These are phyloP conservation scores for Scaptomyza polygonia DNA, from an alignment of 2,888 invertebrate species.

Conservation along the genomic window DNA sequence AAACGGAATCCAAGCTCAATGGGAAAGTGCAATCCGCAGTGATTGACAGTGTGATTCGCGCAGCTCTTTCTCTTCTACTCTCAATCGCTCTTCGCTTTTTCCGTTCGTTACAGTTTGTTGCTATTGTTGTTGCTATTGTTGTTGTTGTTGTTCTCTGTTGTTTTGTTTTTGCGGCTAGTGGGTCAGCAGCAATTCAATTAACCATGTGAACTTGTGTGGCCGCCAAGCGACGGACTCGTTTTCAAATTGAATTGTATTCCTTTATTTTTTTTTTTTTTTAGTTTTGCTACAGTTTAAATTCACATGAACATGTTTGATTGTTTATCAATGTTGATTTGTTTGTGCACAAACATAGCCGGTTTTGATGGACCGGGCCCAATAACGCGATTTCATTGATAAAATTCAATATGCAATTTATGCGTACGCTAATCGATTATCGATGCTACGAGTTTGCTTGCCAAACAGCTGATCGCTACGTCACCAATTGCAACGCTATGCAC, in stretches of 20 bases:
- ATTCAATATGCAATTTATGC: slow-evolving; percentile 31
- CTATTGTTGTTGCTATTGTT: slow-evolving; percentile 14
- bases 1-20: slow-evolving; percentile 57
- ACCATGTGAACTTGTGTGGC: slow-evolving; percentile 78
- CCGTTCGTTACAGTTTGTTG: not conserved
- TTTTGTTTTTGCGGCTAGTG: slow-evolving; percentile 54
- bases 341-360: slow-evolving; percentile 36
- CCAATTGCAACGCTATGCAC: slow-evolving; percentile 11
- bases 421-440: slow-evolving; percentile 46
- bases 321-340: slow-evolving; percentile 32
- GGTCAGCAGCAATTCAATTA: slow-evolving; percentile 80
- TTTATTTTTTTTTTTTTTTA: slow-evolving; percentile 18
- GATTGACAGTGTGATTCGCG: slow-evolving; percentile 18
- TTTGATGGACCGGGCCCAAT: slow-evolving; percentile 42
- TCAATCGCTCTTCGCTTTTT: too few species aligned
- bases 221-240: slow-evolving; percentile 41
- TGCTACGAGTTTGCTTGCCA: slow-evolving; percentile 28
- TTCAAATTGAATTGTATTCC: slow-evolving; percentile 68
- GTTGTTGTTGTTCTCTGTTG: too few species aligned
- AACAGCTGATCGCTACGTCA: slow-evolving; percentile 45
- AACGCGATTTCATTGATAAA: slow-evolving; percentile 68
- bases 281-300: slow-evolving; percentile 10
- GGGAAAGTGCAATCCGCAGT: slow-evolving; percentile 48
- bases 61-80: not conserved
- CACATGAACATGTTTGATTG: slow-evolving; percentile 1